Conservation (phyloP, 2,888 invertebrate species). For the Deilephila elpenor region DNA sequence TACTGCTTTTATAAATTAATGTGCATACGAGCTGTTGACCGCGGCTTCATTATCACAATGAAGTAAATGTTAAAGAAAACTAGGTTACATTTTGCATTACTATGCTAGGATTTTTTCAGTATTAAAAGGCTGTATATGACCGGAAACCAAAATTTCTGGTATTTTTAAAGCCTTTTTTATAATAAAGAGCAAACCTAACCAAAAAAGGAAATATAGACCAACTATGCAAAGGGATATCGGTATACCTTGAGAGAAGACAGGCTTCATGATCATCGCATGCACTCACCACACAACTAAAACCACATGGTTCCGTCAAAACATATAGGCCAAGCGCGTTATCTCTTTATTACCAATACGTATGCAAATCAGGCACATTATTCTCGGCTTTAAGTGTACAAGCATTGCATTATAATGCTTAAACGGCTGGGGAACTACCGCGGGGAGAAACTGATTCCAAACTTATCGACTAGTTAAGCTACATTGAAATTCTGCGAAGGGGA, state of each 20-base stretch:
- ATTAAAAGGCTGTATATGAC: too few relatives aligned
- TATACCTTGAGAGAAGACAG: too few relatives aligned
- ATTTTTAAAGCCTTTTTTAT: too few relatives aligned
- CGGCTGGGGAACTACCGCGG: constrained; percentile 42
- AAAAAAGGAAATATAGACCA: too few relatives aligned
- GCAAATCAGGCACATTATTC: constrained; percentile 28
- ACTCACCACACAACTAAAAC: neutral
- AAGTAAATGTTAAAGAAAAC: neutral
- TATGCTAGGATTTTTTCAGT: too few relatives aligned
- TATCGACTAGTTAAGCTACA: neutral
- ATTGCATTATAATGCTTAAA: neutral
- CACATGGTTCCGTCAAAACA: neutral
- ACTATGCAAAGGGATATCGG: too few relatives aligned
- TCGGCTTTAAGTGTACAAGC: neutral
- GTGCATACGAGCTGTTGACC: neutral
- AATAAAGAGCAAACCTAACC: too few relatives aligned
- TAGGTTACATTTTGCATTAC: too few relatives aligned
- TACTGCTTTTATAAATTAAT: neutral
- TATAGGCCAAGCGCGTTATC: constrained; percentile 3
- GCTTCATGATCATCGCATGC: neutral
- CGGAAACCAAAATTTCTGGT: too few relatives aligned
- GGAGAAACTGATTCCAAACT: constrained; percentile 38
- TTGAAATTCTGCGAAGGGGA: neutral
- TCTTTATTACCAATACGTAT: constrained; percentile 14
- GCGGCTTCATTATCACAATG: neutral